These are phyloP conservation scores for Cabera pusaria DNA, from an alignment of 2,888 invertebrate species.

Conservation along the genomic window DNA sequence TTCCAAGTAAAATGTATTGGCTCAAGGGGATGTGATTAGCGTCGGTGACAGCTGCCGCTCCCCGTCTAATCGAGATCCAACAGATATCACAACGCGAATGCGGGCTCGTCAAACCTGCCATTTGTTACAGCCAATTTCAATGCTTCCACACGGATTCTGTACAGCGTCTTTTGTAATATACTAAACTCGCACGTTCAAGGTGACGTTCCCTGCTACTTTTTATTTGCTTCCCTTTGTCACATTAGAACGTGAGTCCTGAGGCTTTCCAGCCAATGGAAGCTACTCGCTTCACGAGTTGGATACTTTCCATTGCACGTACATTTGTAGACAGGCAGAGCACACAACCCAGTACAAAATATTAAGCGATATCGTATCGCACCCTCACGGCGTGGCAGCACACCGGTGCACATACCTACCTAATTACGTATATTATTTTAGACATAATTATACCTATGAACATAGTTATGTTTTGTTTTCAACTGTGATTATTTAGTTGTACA, in stretches of 20 bases:
- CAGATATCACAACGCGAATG: slow-evolving; percentile 5
- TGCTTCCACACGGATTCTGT: slow-evolving; percentile 4
- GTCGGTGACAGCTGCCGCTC: slow-evolving; percentile 8
- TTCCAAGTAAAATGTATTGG: slow-evolving; percentile 4
- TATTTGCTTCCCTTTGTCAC: slow-evolving; percentile 1
- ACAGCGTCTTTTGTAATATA: not conserved
- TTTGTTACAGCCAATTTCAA: slow-evolving; percentile 8
- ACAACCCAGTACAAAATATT: slow-evolving; percentile 69
- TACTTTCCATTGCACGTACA: slow-evolving; percentile 15
- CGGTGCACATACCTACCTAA: slow-evolving; percentile 43
- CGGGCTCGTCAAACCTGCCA: slow-evolving; percentile 8
- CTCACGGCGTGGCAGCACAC: slow-evolving; percentile 24
- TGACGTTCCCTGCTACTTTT: slow-evolving; percentile 1
- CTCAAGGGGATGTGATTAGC: slow-evolving; percentile 5
- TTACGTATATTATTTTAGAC: slow-evolving; percentile 64
- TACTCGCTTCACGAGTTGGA: slow-evolving; percentile 5
- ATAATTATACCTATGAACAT: slow-evolving; percentile 60
- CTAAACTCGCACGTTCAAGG: not conserved
- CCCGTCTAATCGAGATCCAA: slow-evolving; percentile 11
- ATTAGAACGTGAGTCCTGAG: slow-evolving; percentile 5
- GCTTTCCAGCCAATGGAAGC: slow-evolving; percentile 1
- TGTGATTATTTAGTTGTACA: slow-evolving; percentile 85
- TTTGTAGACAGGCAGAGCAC: slow-evolving; percentile 65
- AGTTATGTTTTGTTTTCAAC: slow-evolving; percentile 82
- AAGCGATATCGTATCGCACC: slow-evolving; percentile 24